Conservation (phyloP, 2,797 vertebrate species). For the Halcyon leucocephala region DNA sequence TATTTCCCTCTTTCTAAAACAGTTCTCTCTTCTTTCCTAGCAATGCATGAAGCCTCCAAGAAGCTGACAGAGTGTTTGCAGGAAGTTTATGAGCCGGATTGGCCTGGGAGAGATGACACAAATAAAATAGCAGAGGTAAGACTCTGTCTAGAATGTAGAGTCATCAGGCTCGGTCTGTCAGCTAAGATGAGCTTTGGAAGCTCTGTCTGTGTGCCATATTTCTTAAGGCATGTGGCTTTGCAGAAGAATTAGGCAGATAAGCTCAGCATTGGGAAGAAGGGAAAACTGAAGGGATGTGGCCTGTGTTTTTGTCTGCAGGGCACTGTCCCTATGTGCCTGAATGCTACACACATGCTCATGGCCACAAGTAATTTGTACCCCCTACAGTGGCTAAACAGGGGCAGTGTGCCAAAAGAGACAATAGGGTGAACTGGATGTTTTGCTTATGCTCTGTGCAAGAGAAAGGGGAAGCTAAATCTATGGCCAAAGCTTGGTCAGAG, state of each 20-base stretch:
- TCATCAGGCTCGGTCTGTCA: neutral
- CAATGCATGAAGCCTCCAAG: conserved; percentile 97
- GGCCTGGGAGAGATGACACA: conserved; percentile 92
- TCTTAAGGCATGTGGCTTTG: neutral
- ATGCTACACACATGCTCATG: neutral
- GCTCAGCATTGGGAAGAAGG: neutral
- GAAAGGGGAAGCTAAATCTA: neutral
- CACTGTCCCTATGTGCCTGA: neutral
- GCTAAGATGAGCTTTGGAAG: neutral
- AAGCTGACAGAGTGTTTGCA: conserved; percentile 92
- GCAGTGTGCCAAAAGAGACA: neutral
- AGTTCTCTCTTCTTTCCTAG: conserved; percentile 75
- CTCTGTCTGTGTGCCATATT: neutral
- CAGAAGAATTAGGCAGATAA: neutral
- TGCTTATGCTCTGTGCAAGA: neutral
- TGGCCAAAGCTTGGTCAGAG: neutral
- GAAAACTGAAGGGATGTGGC: neutral
- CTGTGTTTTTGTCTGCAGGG: neutral
- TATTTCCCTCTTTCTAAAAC: neutral
- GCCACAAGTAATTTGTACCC: neutral
- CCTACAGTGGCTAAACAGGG: neutral
- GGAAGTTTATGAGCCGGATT: conserved; percentile 95
- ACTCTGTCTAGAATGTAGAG: neutral
- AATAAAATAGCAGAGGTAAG: conserved; percentile 93
- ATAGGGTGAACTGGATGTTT: neutral